phyloP scores from a whole-genome alignment of 2,113 vertebrate genomes.

The Pteropus alecto region DNA sequence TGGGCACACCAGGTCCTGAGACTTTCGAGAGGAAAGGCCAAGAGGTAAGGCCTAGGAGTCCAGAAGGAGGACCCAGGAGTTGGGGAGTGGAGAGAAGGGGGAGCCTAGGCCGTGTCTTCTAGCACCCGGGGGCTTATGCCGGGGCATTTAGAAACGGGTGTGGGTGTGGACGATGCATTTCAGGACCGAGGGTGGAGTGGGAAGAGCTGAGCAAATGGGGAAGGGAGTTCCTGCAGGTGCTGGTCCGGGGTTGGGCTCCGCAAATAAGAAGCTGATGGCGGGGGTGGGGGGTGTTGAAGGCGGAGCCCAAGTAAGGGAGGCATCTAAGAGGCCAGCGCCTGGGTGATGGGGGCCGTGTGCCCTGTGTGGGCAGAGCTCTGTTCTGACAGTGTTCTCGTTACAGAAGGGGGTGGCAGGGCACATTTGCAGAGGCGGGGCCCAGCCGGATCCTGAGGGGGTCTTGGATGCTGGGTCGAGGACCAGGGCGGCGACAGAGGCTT shows the following conservation, averaged over 20 bases:
- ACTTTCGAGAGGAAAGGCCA: background rate
- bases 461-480: background rate
- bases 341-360: background rate
- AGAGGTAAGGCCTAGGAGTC: background rate
- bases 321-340: background rate
- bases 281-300: background rate
- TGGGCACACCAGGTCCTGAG: background rate
- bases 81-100: background rate
- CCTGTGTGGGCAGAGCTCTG: background rate
- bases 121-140: fast-evolving
- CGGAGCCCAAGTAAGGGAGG: background rate
- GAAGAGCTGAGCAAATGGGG: background rate
- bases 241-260: background rate
- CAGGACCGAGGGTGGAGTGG: fast-evolving
- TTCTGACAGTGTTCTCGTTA: fast-evolving
- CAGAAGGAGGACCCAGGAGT: background rate
- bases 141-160: background rate
- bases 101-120: background rate
- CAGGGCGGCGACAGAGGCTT: background rate
- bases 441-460: background rate
- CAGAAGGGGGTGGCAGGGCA: background rate
- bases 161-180: background rate
- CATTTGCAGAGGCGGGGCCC: background rate
- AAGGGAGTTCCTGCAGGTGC: background rate
- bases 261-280: background rate